A percentile compares a stretch with the other conserved stretches of the same genome.
Evolutionary conservation across 2,113 vertebrate species (phyloP).

Genomic region (Canis aureus): DNA sequence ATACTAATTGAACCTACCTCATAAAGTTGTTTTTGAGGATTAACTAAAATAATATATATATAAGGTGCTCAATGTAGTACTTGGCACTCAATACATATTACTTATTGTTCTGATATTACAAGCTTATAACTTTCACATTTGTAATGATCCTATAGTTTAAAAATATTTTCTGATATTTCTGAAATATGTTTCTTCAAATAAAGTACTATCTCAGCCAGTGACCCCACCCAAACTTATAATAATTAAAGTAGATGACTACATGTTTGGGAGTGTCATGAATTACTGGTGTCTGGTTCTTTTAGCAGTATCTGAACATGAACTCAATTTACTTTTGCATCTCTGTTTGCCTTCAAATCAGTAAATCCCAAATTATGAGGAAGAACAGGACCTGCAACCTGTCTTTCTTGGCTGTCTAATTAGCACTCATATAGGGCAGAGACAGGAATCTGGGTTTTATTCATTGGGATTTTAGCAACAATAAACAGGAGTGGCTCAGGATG

Average conservation of each 20-base stretch:
- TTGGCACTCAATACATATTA: not conserved
- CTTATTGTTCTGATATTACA: not conserved
- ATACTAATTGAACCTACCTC: not conserved
- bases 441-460: constrained; percentile 68
- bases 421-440: not conserved
- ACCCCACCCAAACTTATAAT: not conserved
- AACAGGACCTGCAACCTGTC: constrained; percentile 68
- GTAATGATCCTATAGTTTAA: not conserved
- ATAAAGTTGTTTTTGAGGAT: not conserved
- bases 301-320: not conserved
- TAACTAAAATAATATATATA: constrained; percentile 4
- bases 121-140: not conserved
- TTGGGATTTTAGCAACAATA: constrained; percentile 73
- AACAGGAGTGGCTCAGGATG: constrained; percentile 64
- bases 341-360: constrained; percentile 31
- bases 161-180: constrained; percentile 34
- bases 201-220: not conserved
- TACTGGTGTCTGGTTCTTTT: not conserved
- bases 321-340: constrained; percentile 55
- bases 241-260: not conserved
- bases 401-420: constrained; percentile 59
- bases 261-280: not conserved
- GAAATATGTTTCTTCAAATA: constrained; percentile 21
- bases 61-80: not conserved
- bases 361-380: constrained; percentile 55